Conservation (phyloP, 1,140 invertebrate species). For the Tetramorium parvispinum region DNA sequence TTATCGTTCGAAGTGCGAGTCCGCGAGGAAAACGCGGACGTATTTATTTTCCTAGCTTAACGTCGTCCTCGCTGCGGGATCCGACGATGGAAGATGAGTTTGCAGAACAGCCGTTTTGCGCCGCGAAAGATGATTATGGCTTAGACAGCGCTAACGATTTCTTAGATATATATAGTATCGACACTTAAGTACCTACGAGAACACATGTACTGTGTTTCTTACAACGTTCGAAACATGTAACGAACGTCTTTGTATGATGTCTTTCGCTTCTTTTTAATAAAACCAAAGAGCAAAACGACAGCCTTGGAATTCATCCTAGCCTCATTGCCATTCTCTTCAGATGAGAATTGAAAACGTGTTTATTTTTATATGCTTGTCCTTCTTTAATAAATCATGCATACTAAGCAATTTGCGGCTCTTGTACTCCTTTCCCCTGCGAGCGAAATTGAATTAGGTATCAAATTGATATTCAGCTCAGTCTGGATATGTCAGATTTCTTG, state of each 20-base stretch:
- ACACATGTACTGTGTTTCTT: slow-evolving; percentile 56
- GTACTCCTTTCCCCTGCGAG: background rate
- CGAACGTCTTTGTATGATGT: slow-evolving; percentile 47
- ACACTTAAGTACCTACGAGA: slow-evolving; percentile 66
- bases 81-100: slow-evolving; percentile 16
- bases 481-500: background rate
- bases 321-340: background rate
- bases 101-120: slow-evolving; percentile 35
- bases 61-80: slow-evolving; percentile 1
- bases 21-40: slow-evolving; percentile 45
- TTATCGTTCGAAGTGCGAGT: background rate
- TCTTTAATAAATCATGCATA: slow-evolving; percentile 13
- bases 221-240: slow-evolving; percentile 65
- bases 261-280: slow-evolving; percentile 81
- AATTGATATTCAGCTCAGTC: slow-evolving; percentile 10
- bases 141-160: slow-evolving; percentile 45
- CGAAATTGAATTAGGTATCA: slow-evolving; percentile 6
- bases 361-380: background rate
- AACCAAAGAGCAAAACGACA: slow-evolving; percentile 80
- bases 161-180: slow-evolving; percentile 60
- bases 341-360: background rate
- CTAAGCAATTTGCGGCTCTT: slow-evolving; percentile 21
- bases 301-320: slow-evolving; percentile 27
- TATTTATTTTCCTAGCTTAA: slow-evolving; percentile 42
- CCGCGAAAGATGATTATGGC: slow-evolving; percentile 17